phyloP scores from a whole-genome alignment of 2,113 vertebrate species.

The Daphoenositta chrysoptera region DNA sequence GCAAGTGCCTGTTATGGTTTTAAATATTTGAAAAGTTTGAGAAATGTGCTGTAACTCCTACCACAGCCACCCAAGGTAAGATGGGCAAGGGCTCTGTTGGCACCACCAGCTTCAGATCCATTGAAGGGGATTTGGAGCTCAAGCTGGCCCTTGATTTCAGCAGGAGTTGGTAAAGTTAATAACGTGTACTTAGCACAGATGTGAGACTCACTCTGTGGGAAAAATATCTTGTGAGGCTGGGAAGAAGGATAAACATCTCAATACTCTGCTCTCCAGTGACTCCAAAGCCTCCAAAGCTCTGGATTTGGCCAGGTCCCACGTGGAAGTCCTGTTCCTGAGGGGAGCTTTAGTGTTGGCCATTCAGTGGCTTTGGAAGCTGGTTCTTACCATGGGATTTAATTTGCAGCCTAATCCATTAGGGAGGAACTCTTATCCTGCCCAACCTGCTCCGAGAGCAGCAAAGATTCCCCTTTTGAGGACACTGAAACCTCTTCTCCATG shows the following conservation, averaged over 20 bases:
- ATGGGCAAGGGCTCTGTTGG: not conserved
- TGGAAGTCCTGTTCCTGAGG: not conserved
- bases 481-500: constrained; percentile 18
- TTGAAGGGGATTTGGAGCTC: not conserved
- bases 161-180: not conserved
- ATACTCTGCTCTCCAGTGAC: not conserved
- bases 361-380: not conserved
- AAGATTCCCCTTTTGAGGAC: not conserved
- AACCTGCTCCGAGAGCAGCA: not conserved
- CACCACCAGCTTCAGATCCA: not conserved
- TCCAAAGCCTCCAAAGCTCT: not conserved
- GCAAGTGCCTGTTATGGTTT: not conserved
- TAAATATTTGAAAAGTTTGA: not conserved
- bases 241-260: not conserved
- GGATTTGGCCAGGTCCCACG: not conserved
- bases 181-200: not conserved
- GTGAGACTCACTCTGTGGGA: not conserved
- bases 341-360: not conserved
- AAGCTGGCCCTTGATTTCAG: not conserved
- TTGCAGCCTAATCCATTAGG: constrained; percentile 5
- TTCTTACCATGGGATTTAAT: constrained; percentile 5
- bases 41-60: fast-evolving
- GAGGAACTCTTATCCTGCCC: not conserved
- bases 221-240: not conserved
- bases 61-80: not conserved